Base-by-base conservation (phyloP, 2,113 vertebrate species). In the Phalacrocorax aristotelis region DNA sequence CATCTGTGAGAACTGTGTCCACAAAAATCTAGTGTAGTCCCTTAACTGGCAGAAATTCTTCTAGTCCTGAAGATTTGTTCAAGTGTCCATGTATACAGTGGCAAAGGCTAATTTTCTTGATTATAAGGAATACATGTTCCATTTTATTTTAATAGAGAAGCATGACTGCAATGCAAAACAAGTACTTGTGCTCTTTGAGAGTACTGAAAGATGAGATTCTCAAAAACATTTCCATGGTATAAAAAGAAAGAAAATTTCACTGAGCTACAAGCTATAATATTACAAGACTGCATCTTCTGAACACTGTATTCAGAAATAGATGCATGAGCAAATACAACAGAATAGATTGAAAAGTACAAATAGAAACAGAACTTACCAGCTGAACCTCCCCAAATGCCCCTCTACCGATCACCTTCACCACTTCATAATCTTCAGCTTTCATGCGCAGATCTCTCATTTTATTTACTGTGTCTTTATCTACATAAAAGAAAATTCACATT, bases 351-450 rank as follows among this genome's bases (percentile, higher is more conserved):
- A 83, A 84, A 7, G 22, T 57, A 95, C 17, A 91, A 51, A 93
- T 1, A 90, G 76, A 89, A 94, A 72, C 14, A 21, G 26, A 95
- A 98, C 99, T 97, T 98, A 99, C 99, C 99, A 99, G 92, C 69
- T 99, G 99, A 89, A 99, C 99, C 97, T 99, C 99, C 96, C 99
- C 99, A 98, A 99, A 99, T 8, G 99, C 99, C 78, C 99, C 99
- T 98, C 99, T 99, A 62, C 99, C 99, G 30, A 99, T 99, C 96
- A 99, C 99, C 96, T 99, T 99, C 95, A 99, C 99, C 89, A 99
- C 99, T 97, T 99, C 99, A 97, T 99, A 99, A 97, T 99, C 99
- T 97, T 98, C 99, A 48, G 99, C 99, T 98, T 99, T 99, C 99
- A 99, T 99, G 46, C 99, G 99, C 94, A 99, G 98, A 97, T 99